Evolutionary conservation across 2,113 vertebrate genomes (phyloP).

Genomic region (Strix aluco): DNA sequence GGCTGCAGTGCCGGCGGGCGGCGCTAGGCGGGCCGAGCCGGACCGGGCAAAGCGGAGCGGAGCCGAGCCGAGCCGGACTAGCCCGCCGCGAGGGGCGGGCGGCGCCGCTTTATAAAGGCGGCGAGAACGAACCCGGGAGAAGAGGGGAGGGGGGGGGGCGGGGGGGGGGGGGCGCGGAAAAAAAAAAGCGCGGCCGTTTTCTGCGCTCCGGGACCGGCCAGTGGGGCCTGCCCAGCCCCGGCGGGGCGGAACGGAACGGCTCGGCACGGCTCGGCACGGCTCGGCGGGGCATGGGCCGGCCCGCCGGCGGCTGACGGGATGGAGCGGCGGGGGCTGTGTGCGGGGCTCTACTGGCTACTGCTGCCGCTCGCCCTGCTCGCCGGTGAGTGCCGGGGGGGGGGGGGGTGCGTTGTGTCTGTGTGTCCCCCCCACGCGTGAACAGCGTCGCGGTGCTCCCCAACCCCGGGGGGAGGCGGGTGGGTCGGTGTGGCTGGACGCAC

Average conservation of each 20-base stretch:
- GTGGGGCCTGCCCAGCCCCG: not conserved
- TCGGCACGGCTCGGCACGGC: not conserved
- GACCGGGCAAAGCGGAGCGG: not conserved
- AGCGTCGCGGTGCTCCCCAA: not conserved
- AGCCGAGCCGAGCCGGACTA: not conserved
- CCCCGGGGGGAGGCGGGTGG: not conserved
- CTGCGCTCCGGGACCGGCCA: not conserved
- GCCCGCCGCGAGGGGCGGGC: not conserved
- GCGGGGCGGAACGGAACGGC: not conserved
- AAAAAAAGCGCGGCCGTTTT: not conserved
- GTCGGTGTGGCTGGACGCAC: not conserved
- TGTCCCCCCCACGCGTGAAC: not conserved
- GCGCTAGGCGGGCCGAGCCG: not conserved
- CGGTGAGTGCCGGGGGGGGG: not conserved
- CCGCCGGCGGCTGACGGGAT: not conserved
- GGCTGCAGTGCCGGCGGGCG: not conserved
- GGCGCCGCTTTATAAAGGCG: not conserved
- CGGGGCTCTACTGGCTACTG: constrained; percentile 19
- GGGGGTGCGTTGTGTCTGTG: no score
- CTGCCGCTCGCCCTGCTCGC: constrained; percentile 41
- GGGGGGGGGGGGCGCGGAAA: not conserved
- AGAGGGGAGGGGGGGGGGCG: no score
- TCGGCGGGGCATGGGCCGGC: not conserved
- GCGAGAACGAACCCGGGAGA: not conserved
- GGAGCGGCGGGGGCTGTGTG: not conserved